Conservation (phyloP, 2,113 vertebrate species). For the Callochromis pleurospilus region DNA sequence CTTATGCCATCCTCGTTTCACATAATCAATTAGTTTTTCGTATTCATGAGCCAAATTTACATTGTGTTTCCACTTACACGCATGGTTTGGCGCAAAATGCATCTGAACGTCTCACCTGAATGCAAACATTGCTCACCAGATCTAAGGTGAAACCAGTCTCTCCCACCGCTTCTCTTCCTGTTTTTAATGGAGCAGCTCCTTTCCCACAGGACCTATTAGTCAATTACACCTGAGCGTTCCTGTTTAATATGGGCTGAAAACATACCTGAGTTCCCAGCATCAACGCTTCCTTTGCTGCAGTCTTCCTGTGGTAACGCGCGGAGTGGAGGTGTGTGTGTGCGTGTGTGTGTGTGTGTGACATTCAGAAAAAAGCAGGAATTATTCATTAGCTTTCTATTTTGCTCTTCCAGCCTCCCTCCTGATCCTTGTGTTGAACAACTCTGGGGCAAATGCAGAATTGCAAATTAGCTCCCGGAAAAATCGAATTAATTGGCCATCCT, state of each 20-base stretch:
- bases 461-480: constrained; percentile 64
- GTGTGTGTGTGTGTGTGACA: background rate
- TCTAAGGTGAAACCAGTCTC: constrained; percentile 6
- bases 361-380: constrained; percentile 49
- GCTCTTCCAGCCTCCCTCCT: constrained; percentile 40
- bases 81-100: background rate
- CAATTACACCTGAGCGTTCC: constrained; percentile 61
- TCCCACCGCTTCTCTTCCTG: background rate
- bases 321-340: background rate
- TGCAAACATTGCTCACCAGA: background rate
- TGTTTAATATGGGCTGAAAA: constrained; percentile 63
- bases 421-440: constrained; percentile 61
- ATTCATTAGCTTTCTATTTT: constrained; percentile 65
- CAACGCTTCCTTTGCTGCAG: constrained; percentile 57
- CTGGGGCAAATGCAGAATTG: constrained; percentile 62
- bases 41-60: background rate
- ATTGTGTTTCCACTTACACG: background rate
- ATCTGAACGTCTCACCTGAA: constrained; percentile 6
- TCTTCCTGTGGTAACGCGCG: constrained; percentile 45
- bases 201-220: constrained; percentile 63
- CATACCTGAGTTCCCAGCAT: constrained; percentile 52
- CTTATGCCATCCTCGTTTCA: background rate
- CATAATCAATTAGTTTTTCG: background rate
- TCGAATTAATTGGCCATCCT: constrained; percentile 66
- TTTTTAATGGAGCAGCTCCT: background rate